Evolutionary conservation across 2,888 invertebrate genomes (phyloP), one percentile per base, ranked within the genome.

Genomic region (Xylota sylvarum): DNA sequence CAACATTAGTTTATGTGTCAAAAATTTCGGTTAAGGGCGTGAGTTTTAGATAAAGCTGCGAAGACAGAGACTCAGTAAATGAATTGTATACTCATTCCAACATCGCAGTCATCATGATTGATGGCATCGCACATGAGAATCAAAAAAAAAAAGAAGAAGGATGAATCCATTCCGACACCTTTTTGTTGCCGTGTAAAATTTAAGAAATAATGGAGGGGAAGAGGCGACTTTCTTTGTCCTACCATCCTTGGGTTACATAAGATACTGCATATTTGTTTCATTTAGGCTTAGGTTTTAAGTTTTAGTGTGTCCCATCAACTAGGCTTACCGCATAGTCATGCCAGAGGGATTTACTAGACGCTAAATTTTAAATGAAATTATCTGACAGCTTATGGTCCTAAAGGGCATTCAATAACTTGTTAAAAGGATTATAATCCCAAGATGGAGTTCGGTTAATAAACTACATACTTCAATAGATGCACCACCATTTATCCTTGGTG

Each of bases 1-100:
- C 50, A 37, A 37, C 37, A 67, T 52, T 67, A 50, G 67, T 67
- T 67, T 23, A 67, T 23, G 37, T 67, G 67, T 37, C 50, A 52
- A 67, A 67, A 14, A 37, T n/a, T 19, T 37, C 19, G 37, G 67
- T 23, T 43, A 40, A 23, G 27, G 58, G 12, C 12, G 30, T 4
- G 37, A 37, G 14, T 10, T 17, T 7, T 1, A 19, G 48, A 9
- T 14, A 9, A 10, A 48, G 5, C 9, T 3, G 12, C 23, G 23
- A 23, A 23, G n/a, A 23, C 23, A 23, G 50, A 5, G 14, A 67
- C 19, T 23, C 4, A 14, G 52, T 65, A 65, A 50, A 65, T 48
- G 35, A 48, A 50, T 35, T 50, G 35, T 37, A 35, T 37, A 12
- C 23, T 5, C 23, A 14, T 37, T 32, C 37, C 52, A 65, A 17